Evolutionary conservation across 2,113 vertebrate genomes (phyloP), one percentile per base, ranked within the genome.

Genomic region (Alethe diademata): DNA sequence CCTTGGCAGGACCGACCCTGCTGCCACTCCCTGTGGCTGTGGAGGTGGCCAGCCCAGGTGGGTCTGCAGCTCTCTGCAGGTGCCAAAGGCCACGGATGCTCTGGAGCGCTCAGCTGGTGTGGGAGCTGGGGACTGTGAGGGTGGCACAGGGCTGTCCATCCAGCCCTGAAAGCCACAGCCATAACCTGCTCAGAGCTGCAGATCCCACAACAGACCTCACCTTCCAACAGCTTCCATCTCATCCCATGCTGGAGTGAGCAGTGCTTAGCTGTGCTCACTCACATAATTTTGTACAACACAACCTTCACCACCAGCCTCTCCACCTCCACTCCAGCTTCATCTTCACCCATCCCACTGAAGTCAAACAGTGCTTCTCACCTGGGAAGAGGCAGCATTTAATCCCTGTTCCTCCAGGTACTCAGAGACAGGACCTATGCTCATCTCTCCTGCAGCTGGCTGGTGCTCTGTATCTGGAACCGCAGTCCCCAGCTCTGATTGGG

Each of bases 401-500:
- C 35, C 40, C 74, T 57, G 8, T 0, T 70, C 31, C 78, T 64
- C 11, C 43, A 19, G 48, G 43, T 17, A 23, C 81, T 26, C 31
- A 4, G 71, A 69, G 58, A 25, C 1, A 26, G 47, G 67, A 57
- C 40, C 56, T 12, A 3, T 2, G 12, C 47, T 66, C 38, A 4
- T 17, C 51, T 47, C 51, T 78, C 62, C 85, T 71, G 62, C 54
- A 78, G 88, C 82, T 79, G 81, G 29, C 74, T 48, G 29, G 33
- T 33, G 81, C 64, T 90, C 67, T 0, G 0, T 67, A 18, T 29
- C 75, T 56, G 78, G 72, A 94, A 9, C 51, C 1, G 48, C 94
- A 90, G 76, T 45, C 29, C 73, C 75, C 71, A 54, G 87, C 76
- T 93, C 95, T 75, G 93, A 96, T 92, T 94, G 95, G 82, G 65